phyloP scores from a whole-genome alignment of 2,797 vertebrate species.

The Antrozous pallidus region DNA sequence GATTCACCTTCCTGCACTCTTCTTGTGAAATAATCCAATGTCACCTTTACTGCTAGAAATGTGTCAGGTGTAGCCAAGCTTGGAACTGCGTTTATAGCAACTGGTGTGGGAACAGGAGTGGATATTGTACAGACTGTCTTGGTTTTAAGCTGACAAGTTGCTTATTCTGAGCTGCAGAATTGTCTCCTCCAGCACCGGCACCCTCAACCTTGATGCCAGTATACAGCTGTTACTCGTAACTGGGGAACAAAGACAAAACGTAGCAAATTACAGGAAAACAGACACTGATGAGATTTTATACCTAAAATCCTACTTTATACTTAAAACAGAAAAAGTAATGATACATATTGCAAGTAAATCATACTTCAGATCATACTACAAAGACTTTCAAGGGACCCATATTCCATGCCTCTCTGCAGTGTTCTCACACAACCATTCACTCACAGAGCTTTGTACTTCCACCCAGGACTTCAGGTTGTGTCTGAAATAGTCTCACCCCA shows the following conservation, averaged over 20 bases:
- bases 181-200: not conserved
- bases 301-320: not conserved
- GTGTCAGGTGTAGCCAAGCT: not conserved
- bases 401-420: not conserved
- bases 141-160: not conserved
- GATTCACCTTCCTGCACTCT: not conserved
- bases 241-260: not conserved
- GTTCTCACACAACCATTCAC: not conserved
- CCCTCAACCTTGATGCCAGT: not conserved
- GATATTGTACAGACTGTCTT: not conserved
- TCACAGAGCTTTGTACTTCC: not conserved
- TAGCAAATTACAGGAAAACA: not conserved
- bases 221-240: not conserved
- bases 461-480: not conserved
- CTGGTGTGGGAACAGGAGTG: not conserved
- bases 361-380: not conserved
- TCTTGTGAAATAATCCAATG: not conserved
- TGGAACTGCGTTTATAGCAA: not conserved
- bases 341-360: not conserved
- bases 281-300: not conserved
- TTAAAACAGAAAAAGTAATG: not conserved
- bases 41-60: not conserved
- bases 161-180: not conserved
- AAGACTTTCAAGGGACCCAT: not conserved
- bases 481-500: not conserved